phyloP scores from a whole-genome alignment of 2,797 vertebrate species.

The Sebastes kiyomatsui region DNA sequence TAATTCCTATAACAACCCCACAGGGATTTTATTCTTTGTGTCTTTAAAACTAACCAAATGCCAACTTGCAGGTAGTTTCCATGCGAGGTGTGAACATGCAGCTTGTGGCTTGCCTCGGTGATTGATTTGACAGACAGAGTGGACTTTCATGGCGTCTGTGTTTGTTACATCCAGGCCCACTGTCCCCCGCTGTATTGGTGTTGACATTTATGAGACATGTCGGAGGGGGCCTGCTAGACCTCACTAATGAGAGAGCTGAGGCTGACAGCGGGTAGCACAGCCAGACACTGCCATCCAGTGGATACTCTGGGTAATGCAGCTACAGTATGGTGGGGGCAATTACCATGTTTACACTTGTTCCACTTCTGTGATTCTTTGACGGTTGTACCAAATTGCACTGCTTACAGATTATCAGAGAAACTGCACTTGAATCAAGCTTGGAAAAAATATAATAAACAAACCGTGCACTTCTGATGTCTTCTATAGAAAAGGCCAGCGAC shows the following conservation, averaged over 20 bases:
- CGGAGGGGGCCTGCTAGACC: constrained; percentile 87
- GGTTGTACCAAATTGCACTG: constrained; percentile 18
- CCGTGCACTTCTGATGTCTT: neutral
- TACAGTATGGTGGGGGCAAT: neutral
- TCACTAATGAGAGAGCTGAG: constrained; percentile 76
- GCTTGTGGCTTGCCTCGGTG: constrained; percentile 82
- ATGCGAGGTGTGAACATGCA: constrained; percentile 78
- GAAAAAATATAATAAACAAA: constrained; percentile 15
- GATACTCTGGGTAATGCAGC: constrained; percentile 32
- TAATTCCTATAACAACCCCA: constrained; percentile 43
- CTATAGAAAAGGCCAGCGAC: neutral
- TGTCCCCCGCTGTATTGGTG: constrained; percentile 95
- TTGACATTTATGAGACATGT: constrained; percentile 98
- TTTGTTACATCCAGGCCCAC: constrained; percentile 95
- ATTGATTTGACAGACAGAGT: constrained; percentile 96
- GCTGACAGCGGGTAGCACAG: constrained; percentile 54
- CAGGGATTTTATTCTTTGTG: constrained; percentile 62
- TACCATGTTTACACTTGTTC: constrained; percentile 47
- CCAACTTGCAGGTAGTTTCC: constrained; percentile 77
- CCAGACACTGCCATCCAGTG: constrained; percentile 87
- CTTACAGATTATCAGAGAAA: constrained; percentile 20
- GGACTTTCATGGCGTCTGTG: constrained; percentile 93
- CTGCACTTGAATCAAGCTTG: constrained; percentile 5
- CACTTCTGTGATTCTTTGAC: constrained; percentile 37
- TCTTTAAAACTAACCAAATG: constrained; percentile 87